phyloP scores from a whole-genome alignment of 1,140 invertebrate species.

The Popillia japonica region DNA sequence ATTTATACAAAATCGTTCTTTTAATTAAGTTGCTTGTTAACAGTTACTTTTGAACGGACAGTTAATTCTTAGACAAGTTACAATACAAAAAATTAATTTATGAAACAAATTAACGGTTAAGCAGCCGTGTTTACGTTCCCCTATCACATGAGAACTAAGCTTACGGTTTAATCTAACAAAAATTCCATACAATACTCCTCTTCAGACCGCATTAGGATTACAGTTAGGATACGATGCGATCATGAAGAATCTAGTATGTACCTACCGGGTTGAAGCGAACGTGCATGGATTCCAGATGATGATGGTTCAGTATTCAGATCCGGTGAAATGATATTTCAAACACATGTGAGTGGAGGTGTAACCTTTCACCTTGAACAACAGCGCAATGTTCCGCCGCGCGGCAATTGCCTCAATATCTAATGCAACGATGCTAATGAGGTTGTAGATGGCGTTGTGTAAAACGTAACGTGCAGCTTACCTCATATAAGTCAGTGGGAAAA shows the following conservation, averaged over 20 bases:
- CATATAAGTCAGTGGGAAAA: slow-evolving; percentile 26
- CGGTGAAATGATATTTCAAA: slow-evolving; percentile 24
- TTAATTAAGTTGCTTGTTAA: no score
- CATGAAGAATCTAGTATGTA: slow-evolving; percentile 1
- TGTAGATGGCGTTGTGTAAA: background rate
- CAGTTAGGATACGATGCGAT: slow-evolving; percentile 12
- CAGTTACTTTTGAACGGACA: background rate
- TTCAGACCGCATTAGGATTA: background rate
- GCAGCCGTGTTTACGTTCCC: background rate
- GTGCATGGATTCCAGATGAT: background rate
- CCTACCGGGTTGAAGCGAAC: background rate
- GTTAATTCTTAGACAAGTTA: background rate
- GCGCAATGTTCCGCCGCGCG: background rate
- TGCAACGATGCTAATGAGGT: slow-evolving; percentile 18
- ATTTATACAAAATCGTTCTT: no score
- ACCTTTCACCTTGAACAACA: slow-evolving; percentile 36
- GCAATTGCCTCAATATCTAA: slow-evolving; percentile 3
- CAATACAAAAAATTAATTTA: background rate
- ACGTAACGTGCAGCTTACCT: slow-evolving; percentile 1
- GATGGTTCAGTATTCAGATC: background rate
- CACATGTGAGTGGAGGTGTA: slow-evolving; percentile 30
- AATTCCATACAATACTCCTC: background rate
- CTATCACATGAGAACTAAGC: background rate
- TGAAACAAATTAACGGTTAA: background rate
- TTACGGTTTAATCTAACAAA: background rate